Conservation (phyloP, 2,888 invertebrate species). For the Dusona sp. region DNA sequence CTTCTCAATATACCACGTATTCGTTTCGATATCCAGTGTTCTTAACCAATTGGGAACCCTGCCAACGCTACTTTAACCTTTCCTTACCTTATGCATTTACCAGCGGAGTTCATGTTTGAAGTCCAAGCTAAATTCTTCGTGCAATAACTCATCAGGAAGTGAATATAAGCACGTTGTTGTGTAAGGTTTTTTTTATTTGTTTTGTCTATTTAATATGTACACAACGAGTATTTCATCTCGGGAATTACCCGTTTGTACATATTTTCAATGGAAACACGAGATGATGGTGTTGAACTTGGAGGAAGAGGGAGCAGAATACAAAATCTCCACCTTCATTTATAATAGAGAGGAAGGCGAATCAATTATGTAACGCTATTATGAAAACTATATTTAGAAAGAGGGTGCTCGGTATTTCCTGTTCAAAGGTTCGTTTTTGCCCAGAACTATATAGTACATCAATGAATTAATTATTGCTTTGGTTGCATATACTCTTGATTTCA, state of each 20-base stretch:
- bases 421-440: neutral
- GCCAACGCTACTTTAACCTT: neutral
- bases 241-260: neutral
- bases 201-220: neutral
- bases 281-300: neutral
- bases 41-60: slow-evolving; percentile 3
- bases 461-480: neutral
- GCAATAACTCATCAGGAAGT: slow-evolving; percentile 12
- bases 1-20: neutral
- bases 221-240: neutral
- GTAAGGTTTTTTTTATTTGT: neutral
- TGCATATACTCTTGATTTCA: neutral
- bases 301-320: neutral
- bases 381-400: neutral
- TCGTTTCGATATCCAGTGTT: slow-evolving; percentile 1
- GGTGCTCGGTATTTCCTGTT: neutral
- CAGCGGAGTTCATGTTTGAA: neutral
- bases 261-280: neutral
- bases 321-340: neutral
- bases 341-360: neutral
- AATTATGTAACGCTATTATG: neutral
- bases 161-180: neutral
- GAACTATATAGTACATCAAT: neutral
- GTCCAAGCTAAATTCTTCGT: neutral
- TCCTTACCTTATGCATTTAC: neutral